A percentile compares a stretch with the other conserved stretches of the same genome.
Evolutionary conservation across 2,113 vertebrate genomes (phyloP).

Genomic region (Dinomys branickii): DNA sequence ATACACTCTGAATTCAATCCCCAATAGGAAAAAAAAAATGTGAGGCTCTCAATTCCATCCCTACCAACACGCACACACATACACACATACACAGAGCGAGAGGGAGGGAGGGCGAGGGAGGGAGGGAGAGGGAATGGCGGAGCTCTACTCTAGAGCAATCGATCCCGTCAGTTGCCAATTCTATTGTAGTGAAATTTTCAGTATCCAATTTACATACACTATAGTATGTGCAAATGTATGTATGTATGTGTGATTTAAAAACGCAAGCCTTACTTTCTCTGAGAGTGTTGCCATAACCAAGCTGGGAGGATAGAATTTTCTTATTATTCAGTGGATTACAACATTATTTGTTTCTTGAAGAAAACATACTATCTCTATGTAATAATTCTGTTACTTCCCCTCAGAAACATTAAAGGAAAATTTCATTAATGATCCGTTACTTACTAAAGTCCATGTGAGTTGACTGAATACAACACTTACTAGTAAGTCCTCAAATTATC

Average conservation of each 20-base stretch:
- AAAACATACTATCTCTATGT: neutral
- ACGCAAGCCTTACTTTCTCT: neutral
- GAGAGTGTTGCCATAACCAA: neutral
- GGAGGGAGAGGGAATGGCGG: too few species aligned
- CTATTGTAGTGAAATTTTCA: neutral
- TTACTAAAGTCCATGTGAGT: neutral
- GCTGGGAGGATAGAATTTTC: neutral
- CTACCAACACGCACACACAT: neutral
- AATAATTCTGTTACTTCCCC: neutral
- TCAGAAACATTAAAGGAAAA: neutral
- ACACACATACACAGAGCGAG: neutral
- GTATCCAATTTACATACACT: neutral
- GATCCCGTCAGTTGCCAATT: neutral
- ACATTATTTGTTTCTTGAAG: slow-evolving; percentile 15
- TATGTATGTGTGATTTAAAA: neutral
- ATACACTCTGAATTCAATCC: neutral
- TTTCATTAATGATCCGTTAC: neutral
- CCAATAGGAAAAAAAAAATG: neutral
- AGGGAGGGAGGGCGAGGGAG: too few species aligned
- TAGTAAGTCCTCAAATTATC: slow-evolving; percentile 15
- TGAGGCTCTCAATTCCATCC: neutral
- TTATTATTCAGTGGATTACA: neutral
- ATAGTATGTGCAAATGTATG: neutral
- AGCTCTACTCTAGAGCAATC: neutral
- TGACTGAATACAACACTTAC: neutral